Conservation (phyloP, 2,113 vertebrate species). For the Aegotheles bennettii region DNA sequence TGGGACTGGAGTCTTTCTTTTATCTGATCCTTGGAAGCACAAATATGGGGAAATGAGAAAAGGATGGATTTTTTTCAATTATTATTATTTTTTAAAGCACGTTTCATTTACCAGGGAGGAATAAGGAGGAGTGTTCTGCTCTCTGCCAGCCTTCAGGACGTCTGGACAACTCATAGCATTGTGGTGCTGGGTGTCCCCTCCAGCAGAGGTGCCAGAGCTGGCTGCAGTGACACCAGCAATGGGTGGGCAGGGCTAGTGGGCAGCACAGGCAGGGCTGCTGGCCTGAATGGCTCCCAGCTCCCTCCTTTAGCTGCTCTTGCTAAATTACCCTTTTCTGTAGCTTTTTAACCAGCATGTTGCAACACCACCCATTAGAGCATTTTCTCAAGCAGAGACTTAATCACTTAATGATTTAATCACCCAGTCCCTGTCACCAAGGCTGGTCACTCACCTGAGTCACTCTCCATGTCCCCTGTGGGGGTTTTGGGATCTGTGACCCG, state of each 20-base stretch:
- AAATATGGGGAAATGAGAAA: neutral
- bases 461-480: fast-evolving
- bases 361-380: neutral
- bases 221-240: neutral
- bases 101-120: neutral
- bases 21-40: neutral
- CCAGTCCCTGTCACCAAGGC: fast-evolving
- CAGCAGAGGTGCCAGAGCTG: neutral
- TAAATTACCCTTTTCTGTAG: neutral
- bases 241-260: neutral
- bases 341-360: neutral
- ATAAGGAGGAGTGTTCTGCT: neutral
- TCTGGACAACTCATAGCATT: neutral
- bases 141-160: neutral
- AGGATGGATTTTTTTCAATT: neutral
- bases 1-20: neutral
- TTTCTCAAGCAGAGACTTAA: neutral
- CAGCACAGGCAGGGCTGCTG: neutral
- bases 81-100: neutral
- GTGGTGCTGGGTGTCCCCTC: neutral
- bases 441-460: neutral
- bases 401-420: neutral
- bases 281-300: fast-evolving
- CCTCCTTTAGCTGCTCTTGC: neutral
- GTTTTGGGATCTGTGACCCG: fast-evolving